Conservation (phyloP, 2,797 vertebrate genomes). For the Clarias platycephalus region DNA sequence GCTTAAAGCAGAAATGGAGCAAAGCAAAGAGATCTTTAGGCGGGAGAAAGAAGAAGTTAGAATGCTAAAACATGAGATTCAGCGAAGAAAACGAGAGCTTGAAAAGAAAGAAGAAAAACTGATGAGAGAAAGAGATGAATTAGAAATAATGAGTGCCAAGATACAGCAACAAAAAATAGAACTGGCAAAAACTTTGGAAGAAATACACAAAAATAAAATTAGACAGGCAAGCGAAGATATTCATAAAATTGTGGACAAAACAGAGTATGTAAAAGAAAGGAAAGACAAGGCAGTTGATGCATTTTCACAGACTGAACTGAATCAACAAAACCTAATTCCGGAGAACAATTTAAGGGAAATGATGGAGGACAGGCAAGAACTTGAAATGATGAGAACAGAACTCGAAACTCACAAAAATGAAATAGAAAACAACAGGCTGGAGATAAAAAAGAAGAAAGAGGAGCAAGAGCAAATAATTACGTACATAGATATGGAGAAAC, state of each 20-base stretch:
- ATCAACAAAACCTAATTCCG: slow-evolving; percentile 11
- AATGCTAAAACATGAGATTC: slow-evolving; percentile 57
- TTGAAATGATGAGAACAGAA: background rate
- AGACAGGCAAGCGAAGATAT: slow-evolving; percentile 50
- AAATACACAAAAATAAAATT: slow-evolving; percentile 41
- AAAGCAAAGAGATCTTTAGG: slow-evolving; percentile 37
- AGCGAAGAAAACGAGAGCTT: slow-evolving; percentile 60
- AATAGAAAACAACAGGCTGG: background rate
- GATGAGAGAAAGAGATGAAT: slow-evolving; percentile 59
- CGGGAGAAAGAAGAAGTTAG: slow-evolving; percentile 58
- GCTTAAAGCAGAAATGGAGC: slow-evolving; percentile 52
- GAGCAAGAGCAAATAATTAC: background rate
- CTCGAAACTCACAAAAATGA: background rate
- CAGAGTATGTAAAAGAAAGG: slow-evolving; percentile 31
- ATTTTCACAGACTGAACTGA: slow-evolving; percentile 2
- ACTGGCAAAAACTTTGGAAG: slow-evolving; percentile 54
- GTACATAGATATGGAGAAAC: background rate
- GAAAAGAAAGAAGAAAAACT: slow-evolving; percentile 61
- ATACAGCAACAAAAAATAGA: slow-evolving; percentile 57
- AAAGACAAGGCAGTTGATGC: background rate
- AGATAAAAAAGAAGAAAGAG: background rate
- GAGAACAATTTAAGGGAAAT: slow-evolving; percentile 9
- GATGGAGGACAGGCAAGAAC: background rate
- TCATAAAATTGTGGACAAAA: slow-evolving; percentile 51
- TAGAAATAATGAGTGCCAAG: slow-evolving; percentile 62